Evolutionary conservation across 2,113 vertebrate genomes (phyloP).

Genomic region (Phalacrocorax carbo): DNA sequence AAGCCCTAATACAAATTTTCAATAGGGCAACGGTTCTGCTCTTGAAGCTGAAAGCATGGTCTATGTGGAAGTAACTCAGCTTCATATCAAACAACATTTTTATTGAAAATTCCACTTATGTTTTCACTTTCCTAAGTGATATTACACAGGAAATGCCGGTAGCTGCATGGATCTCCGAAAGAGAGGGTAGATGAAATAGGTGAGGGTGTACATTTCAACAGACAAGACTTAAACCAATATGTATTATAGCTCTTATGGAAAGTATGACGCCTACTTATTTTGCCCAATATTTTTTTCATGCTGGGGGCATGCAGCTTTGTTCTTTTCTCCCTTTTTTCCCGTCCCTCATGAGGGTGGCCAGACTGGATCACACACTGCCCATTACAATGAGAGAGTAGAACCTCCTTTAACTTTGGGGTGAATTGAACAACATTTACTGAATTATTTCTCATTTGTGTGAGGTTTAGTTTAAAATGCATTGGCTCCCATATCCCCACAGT

Average conservation of each 20-base stretch:
- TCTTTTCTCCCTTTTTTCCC: not conserved
- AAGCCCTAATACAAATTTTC: not conserved
- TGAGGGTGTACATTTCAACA: constrained; percentile 38
- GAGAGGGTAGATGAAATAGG: constrained; percentile 11
- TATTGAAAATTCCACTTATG: constrained; percentile 62
- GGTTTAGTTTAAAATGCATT: constrained; percentile 1
- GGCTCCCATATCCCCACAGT: not conserved
- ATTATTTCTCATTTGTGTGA: constrained; percentile 3
- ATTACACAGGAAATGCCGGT: constrained; percentile 48
- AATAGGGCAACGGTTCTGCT: not conserved
- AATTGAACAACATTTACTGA: not conserved
- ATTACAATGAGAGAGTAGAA: not conserved
- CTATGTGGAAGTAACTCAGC: not conserved
- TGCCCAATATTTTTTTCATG: not conserved
- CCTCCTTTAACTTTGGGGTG: not conserved
- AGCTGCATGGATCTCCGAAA: constrained; percentile 41
- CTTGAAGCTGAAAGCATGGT: not conserved
- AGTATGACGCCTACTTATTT: not conserved
- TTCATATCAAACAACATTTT: constrained; percentile 14
- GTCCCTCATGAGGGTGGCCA: not conserved
- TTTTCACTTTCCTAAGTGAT: constrained; percentile 56
- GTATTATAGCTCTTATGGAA: not conserved
- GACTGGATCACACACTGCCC: not conserved
- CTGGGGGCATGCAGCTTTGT: not conserved
- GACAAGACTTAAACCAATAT: constrained; percentile 8